These are phyloP conservation scores for Monodelphis domestica DNA, from an alignment of 2,797 vertebrate species.

Conservation along the genomic window DNA sequence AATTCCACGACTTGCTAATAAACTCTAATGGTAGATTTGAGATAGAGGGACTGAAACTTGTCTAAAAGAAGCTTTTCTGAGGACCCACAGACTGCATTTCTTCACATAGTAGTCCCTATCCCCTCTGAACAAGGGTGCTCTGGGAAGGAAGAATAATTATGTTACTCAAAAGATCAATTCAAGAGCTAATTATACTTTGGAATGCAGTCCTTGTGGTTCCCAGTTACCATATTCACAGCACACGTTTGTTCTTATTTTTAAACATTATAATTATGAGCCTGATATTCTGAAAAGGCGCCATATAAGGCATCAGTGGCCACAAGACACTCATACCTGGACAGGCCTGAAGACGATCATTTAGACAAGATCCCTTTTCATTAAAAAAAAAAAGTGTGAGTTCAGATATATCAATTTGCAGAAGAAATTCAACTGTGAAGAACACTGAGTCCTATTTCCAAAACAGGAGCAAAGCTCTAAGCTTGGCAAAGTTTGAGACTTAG, in stretches of 20 bases:
- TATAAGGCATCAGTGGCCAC: neutral
- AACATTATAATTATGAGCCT: slow-evolving; percentile 14
- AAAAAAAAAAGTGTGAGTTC: neutral
- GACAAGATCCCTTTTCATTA: slow-evolving; percentile 48
- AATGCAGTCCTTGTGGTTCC: neutral
- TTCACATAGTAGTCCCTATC: neutral
- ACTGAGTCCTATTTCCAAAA: slow-evolving; percentile 48
- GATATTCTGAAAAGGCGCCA: neutral
- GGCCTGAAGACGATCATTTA: neutral
- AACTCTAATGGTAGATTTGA: neutral
- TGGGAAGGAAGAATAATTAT: neutral
- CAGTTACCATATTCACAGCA: slow-evolving; percentile 13
- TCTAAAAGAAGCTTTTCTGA: slow-evolving; percentile 39
- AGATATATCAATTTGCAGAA: slow-evolving; percentile 38
- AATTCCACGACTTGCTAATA: neutral
- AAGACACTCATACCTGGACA: neutral
- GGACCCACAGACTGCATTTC: neutral
- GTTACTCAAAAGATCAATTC: neutral
- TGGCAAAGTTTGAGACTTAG: neutral
- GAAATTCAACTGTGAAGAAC: neutral
- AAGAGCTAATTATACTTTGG: neutral
- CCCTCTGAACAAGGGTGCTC: slow-evolving; percentile 14
- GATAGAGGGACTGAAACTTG: neutral
- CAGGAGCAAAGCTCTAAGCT: neutral
- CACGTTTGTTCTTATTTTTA: neutral